Percentiles rank a stretch among this genome's conserved stretches.
Conservation (phyloP, 2,888 invertebrate species). For the Epinotia brunnichana region DNA sequence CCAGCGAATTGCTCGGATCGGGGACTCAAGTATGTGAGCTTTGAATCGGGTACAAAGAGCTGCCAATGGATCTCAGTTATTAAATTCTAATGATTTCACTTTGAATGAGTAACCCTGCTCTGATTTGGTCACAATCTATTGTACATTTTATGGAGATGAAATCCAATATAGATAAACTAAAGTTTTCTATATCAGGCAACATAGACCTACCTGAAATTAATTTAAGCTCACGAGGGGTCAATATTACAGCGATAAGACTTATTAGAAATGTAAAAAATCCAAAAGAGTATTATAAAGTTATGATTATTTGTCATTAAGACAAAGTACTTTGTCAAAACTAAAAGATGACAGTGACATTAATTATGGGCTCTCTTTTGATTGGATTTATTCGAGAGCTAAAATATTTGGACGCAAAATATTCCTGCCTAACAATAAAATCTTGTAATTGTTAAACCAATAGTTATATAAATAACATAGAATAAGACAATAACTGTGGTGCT, state of each 20-base stretch:
- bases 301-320: conserved; percentile 4
- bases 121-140: not conserved
- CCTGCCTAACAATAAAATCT: not conserved
- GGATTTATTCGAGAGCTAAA: not conserved
- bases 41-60: conserved; percentile 24
- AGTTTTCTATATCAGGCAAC: not conserved
- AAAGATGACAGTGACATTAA: not conserved
- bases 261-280: conserved; percentile 26
- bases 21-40: conserved; percentile 13
- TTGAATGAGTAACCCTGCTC: not conserved
- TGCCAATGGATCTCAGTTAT: conserved; percentile 26
- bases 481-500: conserved; percentile 50
- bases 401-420: not conserved
- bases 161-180: not conserved
- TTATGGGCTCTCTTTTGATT: conserved; percentile 8
- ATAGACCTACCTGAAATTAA: not conserved
- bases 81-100: conserved; percentile 16
- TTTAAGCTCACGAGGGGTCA: not conserved
- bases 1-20: conserved; percentile 50
- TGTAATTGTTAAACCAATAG: conserved; percentile 32
- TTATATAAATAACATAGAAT: conserved; percentile 42
- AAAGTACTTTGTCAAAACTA: not conserved
- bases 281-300: conserved; percentile 29
- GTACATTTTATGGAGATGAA: not conserved
- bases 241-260: conserved; percentile 34